Percentiles rank a stretch among this genome's conserved stretches.
Evolutionary conservation across 2,113 vertebrate species (phyloP).

Genomic region (Strigops habroptila): DNA sequence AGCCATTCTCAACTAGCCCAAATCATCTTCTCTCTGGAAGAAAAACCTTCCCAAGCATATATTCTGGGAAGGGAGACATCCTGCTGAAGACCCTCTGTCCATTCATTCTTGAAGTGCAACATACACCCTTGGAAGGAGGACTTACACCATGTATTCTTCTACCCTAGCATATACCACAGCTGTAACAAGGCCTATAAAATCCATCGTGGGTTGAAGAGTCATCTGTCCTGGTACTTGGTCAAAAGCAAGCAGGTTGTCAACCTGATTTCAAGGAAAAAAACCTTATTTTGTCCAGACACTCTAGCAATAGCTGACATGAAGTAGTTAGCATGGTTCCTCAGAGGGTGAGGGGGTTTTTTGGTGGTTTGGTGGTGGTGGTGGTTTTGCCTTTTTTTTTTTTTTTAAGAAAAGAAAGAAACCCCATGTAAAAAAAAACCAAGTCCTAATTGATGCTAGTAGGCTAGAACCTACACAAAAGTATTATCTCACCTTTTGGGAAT

Average conservation of each 20-base stretch:
- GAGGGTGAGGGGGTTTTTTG: background rate
- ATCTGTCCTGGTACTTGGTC: background rate
- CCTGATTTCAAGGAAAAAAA: background rate
- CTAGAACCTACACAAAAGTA: background rate
- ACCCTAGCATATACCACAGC: background rate
- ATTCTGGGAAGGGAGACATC: background rate
- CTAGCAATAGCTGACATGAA: background rate
- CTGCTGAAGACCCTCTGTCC: background rate
- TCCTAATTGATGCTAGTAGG: background rate
- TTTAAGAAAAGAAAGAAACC: background rate
- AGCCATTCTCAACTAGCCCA: background rate
- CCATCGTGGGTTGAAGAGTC: background rate
- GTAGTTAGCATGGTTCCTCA: background rate
- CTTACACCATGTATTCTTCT: background rate
- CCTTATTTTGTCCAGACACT: background rate
- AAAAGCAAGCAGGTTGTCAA: background rate
- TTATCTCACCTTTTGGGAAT: background rate
- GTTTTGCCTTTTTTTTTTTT: background rate
- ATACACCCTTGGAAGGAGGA: background rate
- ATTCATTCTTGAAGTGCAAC: background rate
- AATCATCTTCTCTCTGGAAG: background rate
- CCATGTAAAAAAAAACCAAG: background rate
- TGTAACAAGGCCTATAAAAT: background rate
- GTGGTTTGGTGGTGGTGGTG: background rate
- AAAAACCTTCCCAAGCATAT: background rate